Conservation (phyloP, 2,113 vertebrate genomes). For the Diphyllodes magnificus region DNA sequence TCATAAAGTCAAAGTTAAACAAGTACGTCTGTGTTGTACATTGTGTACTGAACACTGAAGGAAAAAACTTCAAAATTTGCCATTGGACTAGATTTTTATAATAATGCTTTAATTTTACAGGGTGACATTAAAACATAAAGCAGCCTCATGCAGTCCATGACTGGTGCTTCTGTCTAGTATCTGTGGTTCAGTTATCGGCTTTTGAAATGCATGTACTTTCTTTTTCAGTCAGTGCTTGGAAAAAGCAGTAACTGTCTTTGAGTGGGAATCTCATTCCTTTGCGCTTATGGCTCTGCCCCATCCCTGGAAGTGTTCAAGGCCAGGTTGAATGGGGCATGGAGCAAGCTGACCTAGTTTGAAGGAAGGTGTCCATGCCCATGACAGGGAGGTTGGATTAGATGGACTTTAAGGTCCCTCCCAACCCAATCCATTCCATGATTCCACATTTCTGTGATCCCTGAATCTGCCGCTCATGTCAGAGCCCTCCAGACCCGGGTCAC, state of each 20-base stretch:
- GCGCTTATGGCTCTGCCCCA: rapidly evolving
- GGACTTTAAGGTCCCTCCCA: neutral
- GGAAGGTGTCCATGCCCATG: too few relatives aligned
- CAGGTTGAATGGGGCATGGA: rapidly evolving
- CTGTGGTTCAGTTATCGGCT: neutral
- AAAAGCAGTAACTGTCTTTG: neutral
- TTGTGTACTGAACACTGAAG: neutral
- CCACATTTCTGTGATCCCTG: rapidly evolving
- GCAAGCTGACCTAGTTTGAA: too few relatives aligned
- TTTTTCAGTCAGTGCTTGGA: neutral
- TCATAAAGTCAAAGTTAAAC: slow-evolving; percentile 55
- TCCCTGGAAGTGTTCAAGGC: neutral
- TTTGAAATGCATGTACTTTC: neutral
- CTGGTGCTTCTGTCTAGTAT: neutral
- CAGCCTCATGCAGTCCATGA: too few relatives aligned
- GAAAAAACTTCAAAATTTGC: neutral
- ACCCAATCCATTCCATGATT: neutral
- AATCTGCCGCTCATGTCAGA: neutral
- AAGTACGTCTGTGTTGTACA: slow-evolving; percentile 24
- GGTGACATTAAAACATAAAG: neutral
- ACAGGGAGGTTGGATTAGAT: neutral
- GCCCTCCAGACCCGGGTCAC: rapidly evolving
- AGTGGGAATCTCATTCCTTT: neutral
- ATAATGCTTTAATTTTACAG: neutral
- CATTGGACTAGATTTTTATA: neutral